phyloP scores from a whole-genome alignment of 2,113 vertebrate species.

The Carettochelys insculpta region DNA sequence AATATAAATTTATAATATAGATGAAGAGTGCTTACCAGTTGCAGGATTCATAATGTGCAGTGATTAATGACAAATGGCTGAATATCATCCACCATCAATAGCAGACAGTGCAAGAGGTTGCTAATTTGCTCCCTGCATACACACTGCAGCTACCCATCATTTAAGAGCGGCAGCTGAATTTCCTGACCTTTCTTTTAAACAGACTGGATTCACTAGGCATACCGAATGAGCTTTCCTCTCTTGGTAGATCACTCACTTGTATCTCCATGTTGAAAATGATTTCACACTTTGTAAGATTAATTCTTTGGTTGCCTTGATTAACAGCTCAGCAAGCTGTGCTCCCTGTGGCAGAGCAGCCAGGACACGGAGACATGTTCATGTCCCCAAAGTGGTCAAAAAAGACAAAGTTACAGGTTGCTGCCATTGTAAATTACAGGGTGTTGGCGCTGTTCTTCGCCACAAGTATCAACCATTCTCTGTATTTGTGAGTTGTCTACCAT shows the following conservation, averaged over 20 bases:
- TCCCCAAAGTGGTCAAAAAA: not conserved
- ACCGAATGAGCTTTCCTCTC: not conserved
- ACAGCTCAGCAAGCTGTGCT: not conserved
- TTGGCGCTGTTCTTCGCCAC: not conserved
- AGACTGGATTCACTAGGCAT: accelerated
- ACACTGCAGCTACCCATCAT: not conserved
- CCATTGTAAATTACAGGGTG: slow-evolving; percentile 1
- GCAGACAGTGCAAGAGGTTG: not conserved
- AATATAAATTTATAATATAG: too few relatives aligned
- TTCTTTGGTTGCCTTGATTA: slow-evolving; percentile 44
- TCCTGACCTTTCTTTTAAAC: not conserved
- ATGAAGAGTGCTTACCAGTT: not conserved
- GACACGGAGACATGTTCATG: not conserved
- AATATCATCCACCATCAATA: not conserved
- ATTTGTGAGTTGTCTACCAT: not conserved
- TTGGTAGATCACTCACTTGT: not conserved
- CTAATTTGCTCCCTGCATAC: not conserved
- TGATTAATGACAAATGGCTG: not conserved
- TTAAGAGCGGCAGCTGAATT: not conserved
- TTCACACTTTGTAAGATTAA: slow-evolving; percentile 36
- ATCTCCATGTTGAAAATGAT: not conserved
- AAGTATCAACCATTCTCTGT: not conserved
- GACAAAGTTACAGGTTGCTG: not conserved
- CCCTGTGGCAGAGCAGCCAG: slow-evolving; percentile 26
- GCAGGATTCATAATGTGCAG: not conserved